These are phyloP conservation scores for Hydra vulgaris DNA, from an alignment of 30 jellyfish, hydroid and myxozoan genomes.

Conservation along the genomic window DNA sequence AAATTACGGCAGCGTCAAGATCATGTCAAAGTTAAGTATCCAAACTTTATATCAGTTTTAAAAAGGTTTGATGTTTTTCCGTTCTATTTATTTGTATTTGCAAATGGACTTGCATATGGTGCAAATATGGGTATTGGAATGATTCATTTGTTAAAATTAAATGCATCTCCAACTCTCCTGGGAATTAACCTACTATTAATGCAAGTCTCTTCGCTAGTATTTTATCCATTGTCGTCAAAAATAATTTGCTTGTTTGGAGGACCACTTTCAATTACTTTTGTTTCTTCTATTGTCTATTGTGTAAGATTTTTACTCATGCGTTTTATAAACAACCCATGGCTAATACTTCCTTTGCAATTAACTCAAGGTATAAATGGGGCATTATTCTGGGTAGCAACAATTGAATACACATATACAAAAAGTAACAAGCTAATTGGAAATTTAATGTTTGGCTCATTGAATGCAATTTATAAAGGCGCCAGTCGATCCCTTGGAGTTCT, in stretches of 20 bases:
- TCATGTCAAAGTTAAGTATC: neutral
- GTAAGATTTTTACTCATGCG: neutral
- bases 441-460: neutral
- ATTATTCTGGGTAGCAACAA: neutral
- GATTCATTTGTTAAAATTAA: neutral
- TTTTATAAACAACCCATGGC: conserved; percentile 4
- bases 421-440: neutral
- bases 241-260: neutral
- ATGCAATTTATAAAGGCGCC: neutral
- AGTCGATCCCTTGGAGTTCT: neutral
- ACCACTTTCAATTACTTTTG: neutral
- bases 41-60: neutral
- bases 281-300: neutral
- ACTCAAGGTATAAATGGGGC: conserved; percentile 1
- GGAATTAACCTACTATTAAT: neutral
- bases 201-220: neutral
- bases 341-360: neutral
- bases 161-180: neutral
- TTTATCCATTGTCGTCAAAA: neutral
- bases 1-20: neutral
- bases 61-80: neutral
- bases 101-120: conserved; percentile 3
- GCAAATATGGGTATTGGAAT: neutral
- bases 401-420: neutral
- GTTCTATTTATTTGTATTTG: neutral